Base-by-base conservation (phyloP, 2,888 invertebrate species). In the Drosophila tanythrix region DNA sequence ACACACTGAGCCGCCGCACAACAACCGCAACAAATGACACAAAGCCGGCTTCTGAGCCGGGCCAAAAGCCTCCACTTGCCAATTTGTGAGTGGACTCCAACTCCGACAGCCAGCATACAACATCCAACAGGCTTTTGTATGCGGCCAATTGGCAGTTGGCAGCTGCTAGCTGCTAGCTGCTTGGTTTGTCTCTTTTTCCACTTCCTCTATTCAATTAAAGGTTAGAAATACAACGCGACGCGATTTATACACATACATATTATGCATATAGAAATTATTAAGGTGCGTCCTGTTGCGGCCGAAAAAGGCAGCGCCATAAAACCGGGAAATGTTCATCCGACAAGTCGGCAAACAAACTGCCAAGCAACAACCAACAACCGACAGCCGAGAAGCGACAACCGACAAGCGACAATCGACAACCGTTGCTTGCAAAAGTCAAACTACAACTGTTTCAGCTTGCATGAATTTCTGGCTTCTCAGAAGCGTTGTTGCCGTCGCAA, bases 261-360 rank as follows among this genome's bases (percentile, higher is more conserved):
- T 38, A 33, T 51, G 51, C 35, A 52, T 31, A 66, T 52, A 27
- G n/a, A 29, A 7, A 25, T 3, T 67, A 81, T 88, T 81, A 83
- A 90, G 89, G 89, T 90, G 89, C 90, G 91, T 89, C 91, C 86
- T 82, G 74, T 61, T 78, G 76, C 76, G 72, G 69, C 83, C 83
- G 38, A 84, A 84, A 70, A 84, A 66, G 88, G 86, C 79, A 78
- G 38, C 64, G 69, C 50, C 76, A 61, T 67, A 69, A 74, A 74
- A 79, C 55, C 55, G 55, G 55, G 50, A 57, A 76, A 72, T 61
- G 72, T 67, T 70, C 75, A 78, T 67, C 75, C 67, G 60, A 74
- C 74, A 79, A 69, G 29, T 56, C 69, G 70, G 69, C 52, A 52
- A 58, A 52, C 56, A 56, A 66, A 25, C 51, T 51, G 57, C 56